Percentiles rank a stretch among this genome's conserved stretches.
Conservation (phyloP, 2,113 vertebrate species). For the Anhinga rufa region DNA sequence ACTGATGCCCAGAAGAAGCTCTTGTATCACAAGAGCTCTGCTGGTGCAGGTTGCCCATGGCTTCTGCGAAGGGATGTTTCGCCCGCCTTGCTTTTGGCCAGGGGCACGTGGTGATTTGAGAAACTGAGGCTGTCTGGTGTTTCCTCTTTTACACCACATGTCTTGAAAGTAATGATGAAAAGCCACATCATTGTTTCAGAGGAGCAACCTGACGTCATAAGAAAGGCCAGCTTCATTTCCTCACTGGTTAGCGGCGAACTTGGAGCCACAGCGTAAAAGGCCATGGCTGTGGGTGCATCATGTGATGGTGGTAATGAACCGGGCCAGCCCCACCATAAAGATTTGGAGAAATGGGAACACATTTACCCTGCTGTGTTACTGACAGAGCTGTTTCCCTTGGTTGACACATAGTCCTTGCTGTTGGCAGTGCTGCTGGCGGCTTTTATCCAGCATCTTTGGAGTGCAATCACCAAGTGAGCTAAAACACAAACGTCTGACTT, state of each 20-base stretch:
- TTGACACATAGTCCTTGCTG: accelerated
- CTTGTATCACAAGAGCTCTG: not conserved
- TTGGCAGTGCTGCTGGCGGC: not conserved
- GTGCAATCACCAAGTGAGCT: not conserved
- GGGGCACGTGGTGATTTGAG: not conserved
- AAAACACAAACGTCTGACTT: not conserved
- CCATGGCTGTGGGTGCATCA: not conserved
- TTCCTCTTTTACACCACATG: not conserved
- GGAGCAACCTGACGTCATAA: not conserved
- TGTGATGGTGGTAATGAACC: not conserved
- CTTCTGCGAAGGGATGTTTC: not conserved
- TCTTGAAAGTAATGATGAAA: not conserved
- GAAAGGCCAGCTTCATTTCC: not conserved
- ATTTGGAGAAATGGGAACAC: not conserved
- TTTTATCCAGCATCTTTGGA: too few species aligned
- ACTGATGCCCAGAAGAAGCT: not conserved
- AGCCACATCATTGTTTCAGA: not conserved
- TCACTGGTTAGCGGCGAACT: not conserved
- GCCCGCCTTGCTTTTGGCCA: not conserved
- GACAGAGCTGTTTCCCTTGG: not conserved
- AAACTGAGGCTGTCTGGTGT: not conserved
- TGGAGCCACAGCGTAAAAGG: not conserved
- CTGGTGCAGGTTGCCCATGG: not conserved
- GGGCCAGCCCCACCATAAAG: not conserved
- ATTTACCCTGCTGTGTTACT: not conserved